Conservation (phyloP, 2,113 vertebrate genomes). For the Microcebus ravelobensis region DNA sequence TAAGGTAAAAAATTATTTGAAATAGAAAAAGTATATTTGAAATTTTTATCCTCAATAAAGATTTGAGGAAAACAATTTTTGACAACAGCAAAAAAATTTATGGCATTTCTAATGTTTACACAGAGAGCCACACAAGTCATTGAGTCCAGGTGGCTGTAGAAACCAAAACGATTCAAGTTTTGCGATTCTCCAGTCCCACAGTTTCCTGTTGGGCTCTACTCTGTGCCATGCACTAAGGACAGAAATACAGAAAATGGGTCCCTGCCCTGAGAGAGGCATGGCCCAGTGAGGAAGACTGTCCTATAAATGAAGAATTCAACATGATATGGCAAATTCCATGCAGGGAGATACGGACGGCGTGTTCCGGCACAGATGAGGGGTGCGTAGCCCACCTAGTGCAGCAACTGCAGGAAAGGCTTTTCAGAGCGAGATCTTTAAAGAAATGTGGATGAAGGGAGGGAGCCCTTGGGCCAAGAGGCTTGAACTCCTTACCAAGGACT, state of each 20-base stretch:
- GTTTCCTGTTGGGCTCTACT: background rate
- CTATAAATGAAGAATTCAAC: background rate
- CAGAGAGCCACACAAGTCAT: background rate
- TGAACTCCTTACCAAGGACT: background rate
- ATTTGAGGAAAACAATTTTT: background rate
- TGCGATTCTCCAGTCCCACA: background rate
- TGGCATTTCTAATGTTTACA: background rate
- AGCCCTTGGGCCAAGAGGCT: background rate
- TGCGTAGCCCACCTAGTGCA: background rate
- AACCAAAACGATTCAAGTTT: background rate
- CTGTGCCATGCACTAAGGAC: background rate
- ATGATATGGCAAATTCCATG: background rate
- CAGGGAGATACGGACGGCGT: background rate
- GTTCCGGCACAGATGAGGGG: background rate
- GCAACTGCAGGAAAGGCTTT: background rate
- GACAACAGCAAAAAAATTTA: background rate
- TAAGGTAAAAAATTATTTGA: background rate
- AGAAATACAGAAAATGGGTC: background rate
- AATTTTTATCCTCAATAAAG: constrained; percentile 34
- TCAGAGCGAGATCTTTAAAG: background rate
- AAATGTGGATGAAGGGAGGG: background rate
- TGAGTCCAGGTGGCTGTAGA: background rate
- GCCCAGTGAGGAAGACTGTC: background rate
- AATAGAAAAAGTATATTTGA: background rate
- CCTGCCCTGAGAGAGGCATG: background rate